Percentiles rank a stretch among this genome's conserved stretches.
Evolutionary conservation across 2,888 invertebrate genomes (phyloP).

Genomic region (Odontocolon sp.): DNA sequence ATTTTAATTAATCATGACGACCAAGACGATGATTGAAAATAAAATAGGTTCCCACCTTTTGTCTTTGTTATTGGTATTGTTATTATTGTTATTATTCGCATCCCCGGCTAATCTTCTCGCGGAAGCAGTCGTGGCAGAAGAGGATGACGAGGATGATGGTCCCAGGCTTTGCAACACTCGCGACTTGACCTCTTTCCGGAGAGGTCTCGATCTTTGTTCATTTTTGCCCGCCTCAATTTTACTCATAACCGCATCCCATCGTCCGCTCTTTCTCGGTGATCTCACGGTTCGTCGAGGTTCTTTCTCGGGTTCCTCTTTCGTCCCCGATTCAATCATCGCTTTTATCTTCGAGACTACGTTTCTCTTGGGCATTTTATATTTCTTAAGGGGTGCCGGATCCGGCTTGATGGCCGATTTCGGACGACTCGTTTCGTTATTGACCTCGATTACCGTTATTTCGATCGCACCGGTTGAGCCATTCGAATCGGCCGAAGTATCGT

Average conservation of each 20-base stretch:
- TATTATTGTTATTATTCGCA: conserved; percentile 74
- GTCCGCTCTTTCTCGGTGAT: conserved; percentile 84
- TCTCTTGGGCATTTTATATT: conserved; percentile 90
- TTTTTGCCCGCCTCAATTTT: conserved; percentile 88
- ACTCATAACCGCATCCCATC: conserved; percentile 93
- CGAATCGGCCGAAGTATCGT: conserved; percentile 66
- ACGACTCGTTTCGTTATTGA: conserved; percentile 44
- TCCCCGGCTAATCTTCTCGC: conserved; percentile 66
- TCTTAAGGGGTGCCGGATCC: conserved; percentile 82
- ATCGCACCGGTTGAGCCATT: conserved; percentile 63
- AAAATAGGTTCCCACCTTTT: conserved; percentile 67
- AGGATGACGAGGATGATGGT: conserved; percentile 66
- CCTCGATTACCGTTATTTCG: conserved; percentile 72
- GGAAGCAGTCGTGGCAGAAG: conserved; percentile 60
- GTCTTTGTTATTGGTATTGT: conserved; percentile 70
- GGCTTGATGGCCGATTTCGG: conserved; percentile 64
- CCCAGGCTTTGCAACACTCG: conserved; percentile 83
- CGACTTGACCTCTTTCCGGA: conserved; percentile 93
- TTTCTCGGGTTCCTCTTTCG: conserved; percentile 83
- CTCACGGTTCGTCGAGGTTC: conserved; percentile 84
- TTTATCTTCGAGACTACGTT: conserved; percentile 90
- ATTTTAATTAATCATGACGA: background rate
- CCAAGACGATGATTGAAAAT: background rate
- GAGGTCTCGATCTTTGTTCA: conserved; percentile 87
- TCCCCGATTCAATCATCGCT: conserved; percentile 85